These are phyloP conservation scores for Bugula neritina DNA, from an alignment of 2,888 invertebrate genomes.

Conservation along the genomic window DNA sequence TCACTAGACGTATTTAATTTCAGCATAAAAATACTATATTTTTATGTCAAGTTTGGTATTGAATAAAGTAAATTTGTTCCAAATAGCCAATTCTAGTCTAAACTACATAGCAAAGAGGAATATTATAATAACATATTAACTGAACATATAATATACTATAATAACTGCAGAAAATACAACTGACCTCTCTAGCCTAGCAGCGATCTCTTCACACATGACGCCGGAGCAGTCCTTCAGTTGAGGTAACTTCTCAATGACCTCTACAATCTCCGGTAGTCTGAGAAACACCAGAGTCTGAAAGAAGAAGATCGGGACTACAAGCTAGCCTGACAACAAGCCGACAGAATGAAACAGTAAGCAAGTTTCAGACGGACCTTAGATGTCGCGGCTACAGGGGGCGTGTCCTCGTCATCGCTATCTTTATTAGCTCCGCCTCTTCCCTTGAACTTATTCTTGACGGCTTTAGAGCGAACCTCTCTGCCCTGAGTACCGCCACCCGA, in stretches of 20 bases:
- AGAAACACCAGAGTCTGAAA: conserved; percentile 54
- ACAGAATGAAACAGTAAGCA: too few species aligned
- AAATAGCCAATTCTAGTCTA: too few species aligned
- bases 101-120: too few species aligned
- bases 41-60: too few species aligned
- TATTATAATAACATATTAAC: background rate
- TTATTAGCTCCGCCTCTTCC: conserved; percentile 50
- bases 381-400: too few species aligned
- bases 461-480: conserved; percentile 88
- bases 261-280: conserved; percentile 63
- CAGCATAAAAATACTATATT: too few species aligned
- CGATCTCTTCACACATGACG: conserved; percentile 66
- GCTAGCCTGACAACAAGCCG: too few species aligned
- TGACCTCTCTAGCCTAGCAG: conserved; percentile 65
- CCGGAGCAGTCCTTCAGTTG: conserved; percentile 61
- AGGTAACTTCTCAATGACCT: conserved; percentile 58
- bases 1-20: too few species aligned
- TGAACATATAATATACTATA: background rate
- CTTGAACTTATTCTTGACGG: conserved; percentile 70
- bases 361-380: too few species aligned
- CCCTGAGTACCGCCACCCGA: conserved; percentile 87
- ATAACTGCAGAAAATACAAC: conserved; percentile 26
- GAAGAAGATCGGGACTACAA: too few species aligned
- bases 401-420: conserved; percentile 64
- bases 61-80: too few species aligned